Evolutionary conservation across 37 sponge, comb jelly and placozoan species (phyloP).

Genomic region (Corticium candelabrum): DNA sequence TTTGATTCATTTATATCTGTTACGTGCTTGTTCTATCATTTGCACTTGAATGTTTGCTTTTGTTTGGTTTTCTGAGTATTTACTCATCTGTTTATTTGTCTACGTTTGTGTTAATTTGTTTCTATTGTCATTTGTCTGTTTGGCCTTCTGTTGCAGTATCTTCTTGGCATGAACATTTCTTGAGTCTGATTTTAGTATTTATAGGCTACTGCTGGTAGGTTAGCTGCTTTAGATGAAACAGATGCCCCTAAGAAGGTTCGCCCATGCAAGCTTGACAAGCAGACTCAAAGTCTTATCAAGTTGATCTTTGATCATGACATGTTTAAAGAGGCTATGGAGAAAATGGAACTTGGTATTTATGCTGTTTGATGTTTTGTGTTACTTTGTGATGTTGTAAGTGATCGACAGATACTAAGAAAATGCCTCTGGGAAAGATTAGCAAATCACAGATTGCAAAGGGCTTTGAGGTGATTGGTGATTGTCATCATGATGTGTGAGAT

Average conservation of each 20-base stretch:
- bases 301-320: constrained; percentile 83
- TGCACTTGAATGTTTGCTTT: too few species aligned
- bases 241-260: constrained; percentile 21
- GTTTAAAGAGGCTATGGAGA: constrained; percentile 75
- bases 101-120: constrained; percentile 24
- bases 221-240: not conserved
- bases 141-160: too few species aligned
- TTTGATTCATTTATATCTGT: too few species aligned
- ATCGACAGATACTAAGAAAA: constrained; percentile 76
- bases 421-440: constrained; percentile 87
- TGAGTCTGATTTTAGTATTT: not conserved
- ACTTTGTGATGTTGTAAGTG: not conserved
- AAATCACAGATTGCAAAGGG: constrained; percentile 78
- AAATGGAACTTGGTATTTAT: constrained; percentile 56
- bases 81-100: too few species aligned
- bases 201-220: not conserved
- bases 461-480: constrained; percentile 57
- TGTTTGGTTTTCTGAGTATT: too few species aligned
- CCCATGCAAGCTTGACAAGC: constrained; percentile 49
- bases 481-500: too few species aligned
- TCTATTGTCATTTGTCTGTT: too few species aligned
- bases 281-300: constrained; percentile 64
- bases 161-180: too few species aligned
- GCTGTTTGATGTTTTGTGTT: not conserved
- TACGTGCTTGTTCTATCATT: too few species aligned